A percentile compares a stretch with the other conserved stretches of the same genome.
Evolutionary conservation across 1,140 invertebrate species (phyloP).

Genomic region (Heterodera carotae): DNA sequence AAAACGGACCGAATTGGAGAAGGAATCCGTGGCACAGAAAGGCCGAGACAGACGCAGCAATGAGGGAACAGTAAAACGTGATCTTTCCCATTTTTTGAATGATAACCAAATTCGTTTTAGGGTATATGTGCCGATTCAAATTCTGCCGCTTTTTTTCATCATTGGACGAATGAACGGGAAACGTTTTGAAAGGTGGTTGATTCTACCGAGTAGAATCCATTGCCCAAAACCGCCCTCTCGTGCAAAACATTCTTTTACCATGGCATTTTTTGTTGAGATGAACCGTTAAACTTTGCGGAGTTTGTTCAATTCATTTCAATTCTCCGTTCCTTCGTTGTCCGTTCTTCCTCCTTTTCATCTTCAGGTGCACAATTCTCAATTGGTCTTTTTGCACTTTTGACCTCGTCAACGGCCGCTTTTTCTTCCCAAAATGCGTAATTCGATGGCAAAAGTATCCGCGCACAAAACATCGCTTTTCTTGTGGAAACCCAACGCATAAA

Average conservation of each 20-base stretch:
- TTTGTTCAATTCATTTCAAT: no score
- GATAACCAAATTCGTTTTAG: not conserved
- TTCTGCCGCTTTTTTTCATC: constrained; percentile 36
- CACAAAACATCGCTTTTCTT: constrained; percentile 54
- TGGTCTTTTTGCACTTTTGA: not conserved
- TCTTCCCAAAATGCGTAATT: constrained; percentile 33
- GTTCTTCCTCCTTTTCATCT: not conserved
- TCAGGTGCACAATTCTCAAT: not conserved
- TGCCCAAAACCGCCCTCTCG: no score
- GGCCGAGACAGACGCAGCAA: constrained; percentile 13
- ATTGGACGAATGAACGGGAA: not conserved
- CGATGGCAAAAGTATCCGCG: constrained; percentile 36
- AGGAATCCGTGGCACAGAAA: not conserved
- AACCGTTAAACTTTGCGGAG: no score
- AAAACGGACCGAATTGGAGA: not conserved
- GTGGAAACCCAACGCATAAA: constrained; percentile 47
- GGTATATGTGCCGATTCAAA: constrained; percentile 36
- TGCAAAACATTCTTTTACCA: not conserved
- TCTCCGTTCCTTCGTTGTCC: not conserved
- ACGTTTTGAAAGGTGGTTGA: not conserved
- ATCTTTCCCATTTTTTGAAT: not conserved
- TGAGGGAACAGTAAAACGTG: not conserved
- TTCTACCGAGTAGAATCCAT: no score
- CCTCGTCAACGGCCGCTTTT: not conserved
- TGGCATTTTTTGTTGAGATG: not conserved